Evolutionary conservation across 2,113 vertebrate genomes (phyloP).

Genomic region (Nettapus auritus): DNA sequence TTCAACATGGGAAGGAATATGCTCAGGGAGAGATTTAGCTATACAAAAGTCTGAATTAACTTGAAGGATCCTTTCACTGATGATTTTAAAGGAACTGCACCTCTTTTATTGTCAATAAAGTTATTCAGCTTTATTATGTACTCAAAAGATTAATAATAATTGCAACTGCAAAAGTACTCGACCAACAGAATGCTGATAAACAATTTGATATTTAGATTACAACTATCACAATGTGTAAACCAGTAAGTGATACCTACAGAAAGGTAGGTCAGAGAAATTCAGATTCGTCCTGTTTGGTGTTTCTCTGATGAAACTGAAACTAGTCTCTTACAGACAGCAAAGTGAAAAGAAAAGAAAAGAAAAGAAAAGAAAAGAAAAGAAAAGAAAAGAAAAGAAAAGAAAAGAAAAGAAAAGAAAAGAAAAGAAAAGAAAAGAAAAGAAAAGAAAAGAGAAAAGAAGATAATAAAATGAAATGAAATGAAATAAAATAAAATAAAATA

Average conservation of each 20-base stretch:
- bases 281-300: not conserved
- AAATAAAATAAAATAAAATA: no score
- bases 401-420: no score
- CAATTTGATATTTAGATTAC: not conserved
- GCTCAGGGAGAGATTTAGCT: not conserved
- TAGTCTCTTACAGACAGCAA: rapidly evolving
- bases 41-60: not conserved
- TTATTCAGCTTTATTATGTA: not conserved
- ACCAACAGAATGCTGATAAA: not conserved
- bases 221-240: not conserved
- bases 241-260: not conserved
- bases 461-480: no score
- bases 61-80: not conserved
- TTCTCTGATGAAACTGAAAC: not conserved
- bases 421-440: no score
- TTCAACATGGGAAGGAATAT: not conserved
- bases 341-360: not conserved
- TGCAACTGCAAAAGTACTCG: not conserved
- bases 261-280: not conserved
- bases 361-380: no score
- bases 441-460: no score
- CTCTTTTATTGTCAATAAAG: not conserved
- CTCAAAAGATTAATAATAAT: not conserved
- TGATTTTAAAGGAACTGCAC: not conserved
- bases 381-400: no score